Conservation (phyloP, 1,140 invertebrate species). For the Drosophila obscura region DNA sequence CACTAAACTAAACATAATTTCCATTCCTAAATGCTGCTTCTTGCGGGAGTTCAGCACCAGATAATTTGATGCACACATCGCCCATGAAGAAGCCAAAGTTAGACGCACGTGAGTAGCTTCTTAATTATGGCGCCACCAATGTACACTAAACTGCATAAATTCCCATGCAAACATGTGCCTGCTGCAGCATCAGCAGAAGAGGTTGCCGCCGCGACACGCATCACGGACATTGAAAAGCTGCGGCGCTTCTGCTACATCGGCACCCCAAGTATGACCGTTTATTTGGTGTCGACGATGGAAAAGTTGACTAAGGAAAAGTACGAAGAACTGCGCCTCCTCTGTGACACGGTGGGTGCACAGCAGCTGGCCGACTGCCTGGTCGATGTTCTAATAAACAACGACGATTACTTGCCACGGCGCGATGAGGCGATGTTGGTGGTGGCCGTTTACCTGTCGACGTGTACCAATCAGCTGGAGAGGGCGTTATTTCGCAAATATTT, state of each 20-base stretch:
- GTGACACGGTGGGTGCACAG: conserved; percentile 12
- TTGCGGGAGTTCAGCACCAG: too few relatives aligned
- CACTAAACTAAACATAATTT: too few relatives aligned
- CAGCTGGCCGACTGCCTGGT: conserved; percentile 43
- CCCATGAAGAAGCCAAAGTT: too few relatives aligned
- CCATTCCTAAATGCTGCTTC: too few relatives aligned
- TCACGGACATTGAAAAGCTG: conserved; percentile 43
- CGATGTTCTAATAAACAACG: conserved; percentile 25
- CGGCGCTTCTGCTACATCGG: conserved; percentile 75
- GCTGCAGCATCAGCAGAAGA: not conserved
- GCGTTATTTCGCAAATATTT: conserved; percentile 48
- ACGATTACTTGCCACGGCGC: conserved; percentile 41
- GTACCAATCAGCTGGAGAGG: conserved; percentile 46
- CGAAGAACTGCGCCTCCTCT: conserved; percentile 22
- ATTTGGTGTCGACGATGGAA: too few relatives aligned
- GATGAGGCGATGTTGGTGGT: conserved; percentile 72
- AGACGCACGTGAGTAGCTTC: not conserved
- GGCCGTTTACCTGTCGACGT: conserved; percentile 57
- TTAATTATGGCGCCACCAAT: not conserved
- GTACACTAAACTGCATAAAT: not conserved
- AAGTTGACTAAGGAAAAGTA: not conserved
- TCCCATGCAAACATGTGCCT: not conserved
- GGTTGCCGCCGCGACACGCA: not conserved
- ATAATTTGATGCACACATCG: too few relatives aligned
- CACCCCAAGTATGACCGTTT: too few relatives aligned